phyloP scores from a whole-genome alignment of 2,888 invertebrate genomes.

The Callyntrura sp. region DNA sequence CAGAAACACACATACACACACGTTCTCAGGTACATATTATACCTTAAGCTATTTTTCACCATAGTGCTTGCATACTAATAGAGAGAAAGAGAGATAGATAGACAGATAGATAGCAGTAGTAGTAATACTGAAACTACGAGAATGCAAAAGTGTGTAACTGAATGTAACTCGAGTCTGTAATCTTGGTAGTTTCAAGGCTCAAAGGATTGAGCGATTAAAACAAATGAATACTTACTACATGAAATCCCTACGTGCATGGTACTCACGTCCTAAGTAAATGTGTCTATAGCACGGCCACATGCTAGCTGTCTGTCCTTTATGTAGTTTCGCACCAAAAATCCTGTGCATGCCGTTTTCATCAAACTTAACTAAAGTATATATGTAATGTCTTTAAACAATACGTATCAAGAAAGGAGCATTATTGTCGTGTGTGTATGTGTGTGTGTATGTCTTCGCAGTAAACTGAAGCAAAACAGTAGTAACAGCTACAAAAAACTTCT shows the following conservation, averaged over 20 bases:
- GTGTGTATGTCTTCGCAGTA: too few species aligned
- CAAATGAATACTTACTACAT: slow-evolving; percentile 63
- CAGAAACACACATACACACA: background rate
- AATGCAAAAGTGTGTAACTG: slow-evolving; percentile 5
- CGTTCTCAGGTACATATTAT: slow-evolving; percentile 19
- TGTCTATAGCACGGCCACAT: background rate
- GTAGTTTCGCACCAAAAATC: background rate
- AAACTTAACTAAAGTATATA: background rate
- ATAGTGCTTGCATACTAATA: background rate
- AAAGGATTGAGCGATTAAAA: slow-evolving; percentile 72
- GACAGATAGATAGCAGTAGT: too few species aligned
- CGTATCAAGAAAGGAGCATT: background rate
- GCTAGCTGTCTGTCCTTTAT: background rate
- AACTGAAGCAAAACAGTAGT: too few species aligned
- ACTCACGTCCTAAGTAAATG: slow-evolving; percentile 8
- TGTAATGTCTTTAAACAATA: too few species aligned
- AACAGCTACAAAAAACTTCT: slow-evolving; percentile 6
- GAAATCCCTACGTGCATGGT: slow-evolving; percentile 31
- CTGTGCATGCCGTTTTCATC: background rate
- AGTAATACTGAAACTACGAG: background rate
- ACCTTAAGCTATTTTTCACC: background rate
- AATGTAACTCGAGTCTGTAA: slow-evolving; percentile 46
- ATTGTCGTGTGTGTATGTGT: background rate
- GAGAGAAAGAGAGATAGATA: background rate
- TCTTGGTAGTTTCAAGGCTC: slow-evolving; percentile 68